phyloP scores from a whole-genome alignment of 2,113 vertebrate genomes.

The Cairina moschata region DNA sequence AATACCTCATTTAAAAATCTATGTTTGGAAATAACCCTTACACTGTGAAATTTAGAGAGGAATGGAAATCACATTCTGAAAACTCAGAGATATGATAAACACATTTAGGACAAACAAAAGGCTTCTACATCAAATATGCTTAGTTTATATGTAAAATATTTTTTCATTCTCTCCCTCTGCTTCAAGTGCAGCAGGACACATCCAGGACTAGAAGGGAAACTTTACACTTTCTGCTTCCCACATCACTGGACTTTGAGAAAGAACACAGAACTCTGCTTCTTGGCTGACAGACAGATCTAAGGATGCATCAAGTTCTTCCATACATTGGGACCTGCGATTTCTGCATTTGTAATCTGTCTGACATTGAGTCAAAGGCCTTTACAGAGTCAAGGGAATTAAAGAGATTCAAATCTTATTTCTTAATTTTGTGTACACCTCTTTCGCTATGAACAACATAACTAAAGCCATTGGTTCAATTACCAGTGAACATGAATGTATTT shows the following conservation, averaged over 20 bases:
- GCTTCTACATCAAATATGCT: background rate
- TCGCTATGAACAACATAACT: rapidly evolving
- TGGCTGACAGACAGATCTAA: background rate
- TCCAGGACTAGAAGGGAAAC: background rate
- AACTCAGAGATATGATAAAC: background rate
- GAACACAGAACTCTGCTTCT: background rate
- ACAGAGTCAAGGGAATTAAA: background rate
- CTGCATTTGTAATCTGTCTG: background rate
- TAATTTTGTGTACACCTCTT: rapidly evolving
- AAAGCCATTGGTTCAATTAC: background rate
- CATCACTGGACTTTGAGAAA: background rate
- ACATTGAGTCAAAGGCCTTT: background rate
- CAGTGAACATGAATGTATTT: background rate
- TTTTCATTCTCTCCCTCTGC: background rate
- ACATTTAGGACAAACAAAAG: background rate
- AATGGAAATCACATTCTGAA: slow-evolving; percentile 10
- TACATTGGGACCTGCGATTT: background rate
- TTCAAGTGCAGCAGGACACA: background rate
- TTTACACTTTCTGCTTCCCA: background rate
- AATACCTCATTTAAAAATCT: slow-evolving; percentile 22
- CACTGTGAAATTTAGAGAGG: background rate
- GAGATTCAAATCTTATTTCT: background rate
- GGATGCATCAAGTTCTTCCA: background rate
- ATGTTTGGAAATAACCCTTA: background rate
- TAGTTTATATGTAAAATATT: background rate